Evolutionary conservation across 2,888 invertebrate genomes (phyloP), one percentile per base, ranked within the genome.

Genomic region (Papilio demoleus): DNA sequence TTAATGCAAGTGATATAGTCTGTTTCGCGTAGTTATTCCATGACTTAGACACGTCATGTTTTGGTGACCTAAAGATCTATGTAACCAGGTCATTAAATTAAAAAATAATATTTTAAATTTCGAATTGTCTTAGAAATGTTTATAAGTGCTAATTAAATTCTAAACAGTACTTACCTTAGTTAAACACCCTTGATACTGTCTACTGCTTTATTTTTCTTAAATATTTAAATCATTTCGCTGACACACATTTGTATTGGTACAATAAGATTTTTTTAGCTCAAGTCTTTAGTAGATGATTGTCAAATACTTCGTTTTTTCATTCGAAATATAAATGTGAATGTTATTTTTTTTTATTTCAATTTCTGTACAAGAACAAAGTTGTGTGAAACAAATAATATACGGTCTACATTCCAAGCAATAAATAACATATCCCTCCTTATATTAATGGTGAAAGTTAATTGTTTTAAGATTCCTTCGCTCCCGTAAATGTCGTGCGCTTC

Each of bases 371-470:
- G 17, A 9, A 47, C 22, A 47, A 47, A 22, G 19, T 0, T 2
- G 9, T 4, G 4, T 47, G 45, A 4, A 47, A 22, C 22, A 11
- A 22, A 1, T 47, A 8, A 19, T 22, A 27, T 31, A 9, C 2
- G 9, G 8, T 3, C 31, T 56, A 56, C 4, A 56, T 31, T 27
- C 27, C 17, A 4, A 56, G 76, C 77, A 80, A 80, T 79, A 70
- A 73, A 60, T 65, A 59, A 47, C 61, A 56, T 38, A 24, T 45
- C 47, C 36, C 63, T 63, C 50, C 19, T 31, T 31, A 22, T 24
- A 36, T 14, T 47, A 53, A 24, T 27, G 53, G 64, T 64, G 64
- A 64, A 64, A 64, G 64, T 64, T 38, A 19, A 53, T 64, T 40
- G 64, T 17, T 38, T 63, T 17, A 9, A 53, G 67, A 67, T 45